Evolutionary conservation across 1,140 invertebrate genomes (phyloP), one percentile per base, ranked within the genome.

Genomic region (Oedothorax gibbosus): DNA sequence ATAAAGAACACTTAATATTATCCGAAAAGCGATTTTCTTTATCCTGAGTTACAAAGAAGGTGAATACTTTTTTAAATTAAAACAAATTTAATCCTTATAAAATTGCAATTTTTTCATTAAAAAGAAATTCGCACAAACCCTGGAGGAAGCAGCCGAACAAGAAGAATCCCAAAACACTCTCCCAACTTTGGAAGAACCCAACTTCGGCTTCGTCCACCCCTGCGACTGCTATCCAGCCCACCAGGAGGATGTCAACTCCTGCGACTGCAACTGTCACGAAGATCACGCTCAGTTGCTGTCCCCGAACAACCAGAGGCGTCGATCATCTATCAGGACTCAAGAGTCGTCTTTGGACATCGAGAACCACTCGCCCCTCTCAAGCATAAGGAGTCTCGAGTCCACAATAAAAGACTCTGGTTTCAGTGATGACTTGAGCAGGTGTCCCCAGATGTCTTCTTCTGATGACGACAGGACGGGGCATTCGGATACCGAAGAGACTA

Each of bases 331-430:
- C 15, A 57, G 51, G 18, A 71, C 35, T 5, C 64, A 56, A 14
- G 64, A 35, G 15, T 77, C 51, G 7, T 35, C 35, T 35, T 2
- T 35, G 5, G 83, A 85, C 51, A 10, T 56, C 0, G 83, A 85
- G 18, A 78, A 85, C 18, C 85, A 75, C 7, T 86, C 86, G 2
- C 86, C 86, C 20, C 21, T 84, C 2, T 86, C 86, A 3, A 86
- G 85, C 53, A 76, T 86, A 20, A 18, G 76, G 14, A 86, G 86
- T 53, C 18, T 80, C 3, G 86, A 86, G 53, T 79, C 86, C 20
- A 86, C 80, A 0, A 76, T 86, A 56, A 86, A 86, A 60, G 86
- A 86, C 73, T 86, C 86, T 15, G 86, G 86, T 12, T 84, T 85
- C 64, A 84, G 86, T 35, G 86, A 86, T 9, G 78, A 86, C n/a